Conservation (phyloP, 2,888 invertebrate species). For the Alcis repandata region DNA sequence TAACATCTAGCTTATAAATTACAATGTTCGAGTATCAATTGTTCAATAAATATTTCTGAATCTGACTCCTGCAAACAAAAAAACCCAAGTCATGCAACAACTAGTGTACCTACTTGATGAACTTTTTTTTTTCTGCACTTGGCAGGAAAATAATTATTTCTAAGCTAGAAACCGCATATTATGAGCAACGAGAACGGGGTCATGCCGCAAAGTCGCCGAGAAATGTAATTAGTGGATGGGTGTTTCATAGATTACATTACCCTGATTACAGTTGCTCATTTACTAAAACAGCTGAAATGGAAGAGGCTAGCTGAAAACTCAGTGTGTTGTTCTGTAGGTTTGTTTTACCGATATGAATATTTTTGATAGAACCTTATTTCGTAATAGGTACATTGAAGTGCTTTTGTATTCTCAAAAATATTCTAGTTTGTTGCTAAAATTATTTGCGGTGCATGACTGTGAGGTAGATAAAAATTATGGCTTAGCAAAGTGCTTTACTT, state of each 20-base stretch:
- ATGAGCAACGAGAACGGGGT: constrained; percentile 27
- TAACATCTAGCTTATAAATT: too few relatives aligned
- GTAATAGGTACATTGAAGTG: background rate
- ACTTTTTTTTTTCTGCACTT: background rate
- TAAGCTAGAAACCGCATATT: constrained; percentile 1
- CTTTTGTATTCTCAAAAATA: too few relatives aligned
- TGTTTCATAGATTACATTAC: constrained; percentile 50
- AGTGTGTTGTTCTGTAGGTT: background rate
- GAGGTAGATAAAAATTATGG: too few relatives aligned
- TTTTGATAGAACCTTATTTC: background rate
- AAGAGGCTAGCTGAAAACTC: constrained; percentile 8
- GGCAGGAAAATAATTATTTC: background rate
- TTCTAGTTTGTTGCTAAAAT: too few relatives aligned
- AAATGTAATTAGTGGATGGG: constrained; percentile 52
- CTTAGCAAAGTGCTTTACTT: too few relatives aligned
- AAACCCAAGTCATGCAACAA: too few relatives aligned
- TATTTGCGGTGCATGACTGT: too few relatives aligned
- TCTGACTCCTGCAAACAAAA: too few relatives aligned
- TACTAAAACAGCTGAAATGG: constrained; percentile 27
- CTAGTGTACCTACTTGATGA: background rate
- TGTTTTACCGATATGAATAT: background rate
- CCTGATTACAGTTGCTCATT: constrained; percentile 48
- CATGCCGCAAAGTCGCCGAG: constrained; percentile 28
- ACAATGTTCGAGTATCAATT: too few relatives aligned
- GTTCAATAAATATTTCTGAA: too few relatives aligned